A percentile compares a stretch with the other conserved stretches of the same genome.
Conservation (phyloP, 2,113 vertebrate species). For the Sterrhoptilus dennistouni region DNA sequence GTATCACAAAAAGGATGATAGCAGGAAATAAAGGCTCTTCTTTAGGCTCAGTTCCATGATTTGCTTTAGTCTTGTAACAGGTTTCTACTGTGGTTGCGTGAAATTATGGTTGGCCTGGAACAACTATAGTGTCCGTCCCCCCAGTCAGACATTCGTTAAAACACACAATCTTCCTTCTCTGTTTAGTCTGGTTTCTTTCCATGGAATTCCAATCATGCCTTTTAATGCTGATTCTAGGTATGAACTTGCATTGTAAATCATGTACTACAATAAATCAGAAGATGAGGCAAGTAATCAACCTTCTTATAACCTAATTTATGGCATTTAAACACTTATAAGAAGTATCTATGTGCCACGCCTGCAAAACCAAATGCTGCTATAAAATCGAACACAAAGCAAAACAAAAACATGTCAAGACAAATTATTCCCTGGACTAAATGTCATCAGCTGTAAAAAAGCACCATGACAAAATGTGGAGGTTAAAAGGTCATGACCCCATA, state of each 20-base stretch:
- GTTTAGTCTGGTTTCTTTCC: neutral
- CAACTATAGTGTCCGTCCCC: neutral
- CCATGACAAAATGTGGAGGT: slow-evolving; percentile 68
- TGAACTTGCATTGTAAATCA: neutral
- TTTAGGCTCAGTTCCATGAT: neutral
- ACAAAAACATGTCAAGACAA: slow-evolving; percentile 66
- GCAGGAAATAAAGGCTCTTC: neutral
- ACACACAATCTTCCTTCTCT: neutral
- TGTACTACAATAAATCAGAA: neutral
- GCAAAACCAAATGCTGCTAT: neutral
- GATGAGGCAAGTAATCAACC: neutral
- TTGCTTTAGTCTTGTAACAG: neutral
- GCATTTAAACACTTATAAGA: neutral
- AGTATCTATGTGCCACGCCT: neutral
- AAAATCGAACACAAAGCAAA: slow-evolving; percentile 54
- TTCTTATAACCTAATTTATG: slow-evolving; percentile 14
- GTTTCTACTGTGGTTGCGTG: neutral
- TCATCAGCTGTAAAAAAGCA: slow-evolving; percentile 69
- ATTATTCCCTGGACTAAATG: slow-evolving; percentile 68
- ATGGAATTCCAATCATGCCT: neutral
- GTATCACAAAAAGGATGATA: neutral
- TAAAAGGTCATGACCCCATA: slow-evolving; percentile 69
- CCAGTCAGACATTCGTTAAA: neutral
- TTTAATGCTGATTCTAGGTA: neutral
- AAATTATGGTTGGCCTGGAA: neutral